phyloP scores from a whole-genome alignment of 2,888 invertebrate genomes.

The Dorcus hopei region DNA sequence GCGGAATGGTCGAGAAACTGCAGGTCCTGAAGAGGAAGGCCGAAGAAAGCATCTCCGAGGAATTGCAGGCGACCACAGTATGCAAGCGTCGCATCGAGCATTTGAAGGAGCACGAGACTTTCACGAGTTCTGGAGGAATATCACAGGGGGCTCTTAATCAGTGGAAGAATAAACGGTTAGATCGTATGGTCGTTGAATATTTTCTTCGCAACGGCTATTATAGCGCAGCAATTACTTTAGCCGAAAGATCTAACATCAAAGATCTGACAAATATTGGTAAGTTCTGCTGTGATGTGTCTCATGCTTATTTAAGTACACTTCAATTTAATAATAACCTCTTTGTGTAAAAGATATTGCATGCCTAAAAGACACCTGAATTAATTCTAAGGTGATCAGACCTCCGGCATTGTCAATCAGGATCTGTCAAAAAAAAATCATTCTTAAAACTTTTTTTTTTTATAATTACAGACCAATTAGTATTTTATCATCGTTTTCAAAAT shows the following conservation, averaged over 20 bases:
- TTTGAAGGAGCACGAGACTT: slow-evolving; percentile 70
- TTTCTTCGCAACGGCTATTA: slow-evolving; percentile 94
- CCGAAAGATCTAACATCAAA: slow-evolving; percentile 73
- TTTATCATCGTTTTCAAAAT: no score
- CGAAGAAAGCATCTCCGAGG: slow-evolving; percentile 89
- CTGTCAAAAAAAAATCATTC: no score
- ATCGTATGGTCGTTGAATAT: slow-evolving; percentile 96
- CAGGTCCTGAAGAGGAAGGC: slow-evolving; percentile 91
- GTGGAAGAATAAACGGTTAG: slow-evolving; percentile 84
- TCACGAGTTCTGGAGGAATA: slow-evolving; percentile 43
- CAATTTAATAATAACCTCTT: no score
- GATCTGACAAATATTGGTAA: slow-evolving; percentile 89
- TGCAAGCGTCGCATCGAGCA: slow-evolving; percentile 93
- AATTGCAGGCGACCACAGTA: slow-evolving; percentile 83
- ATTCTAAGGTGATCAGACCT: no score
- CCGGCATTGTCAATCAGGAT: no score
- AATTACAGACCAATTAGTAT: no score
- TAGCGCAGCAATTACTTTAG: slow-evolving; percentile 85
- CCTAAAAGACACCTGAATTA: no score
- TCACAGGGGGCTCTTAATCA: slow-evolving; percentile 63
- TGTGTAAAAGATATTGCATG: no score
- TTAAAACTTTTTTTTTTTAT: no score
- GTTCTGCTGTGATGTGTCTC: slow-evolving; percentile 17
- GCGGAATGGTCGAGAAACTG: slow-evolving; percentile 84
- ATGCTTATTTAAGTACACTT: no score